Conservation (phyloP, 2,888 invertebrate genomes). For the Troilus luridus region DNA sequence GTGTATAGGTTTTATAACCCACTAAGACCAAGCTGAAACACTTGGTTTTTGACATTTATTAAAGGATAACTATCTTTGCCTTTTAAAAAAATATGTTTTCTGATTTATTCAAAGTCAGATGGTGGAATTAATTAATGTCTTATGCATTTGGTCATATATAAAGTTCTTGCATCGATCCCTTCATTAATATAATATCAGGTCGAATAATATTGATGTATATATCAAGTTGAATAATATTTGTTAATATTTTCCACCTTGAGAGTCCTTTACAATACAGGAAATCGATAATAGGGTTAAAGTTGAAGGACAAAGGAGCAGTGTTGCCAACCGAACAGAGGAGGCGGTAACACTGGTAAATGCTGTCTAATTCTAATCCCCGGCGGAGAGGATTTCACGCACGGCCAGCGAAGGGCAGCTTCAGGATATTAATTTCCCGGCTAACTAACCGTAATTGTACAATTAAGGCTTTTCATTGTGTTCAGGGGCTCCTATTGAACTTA, state of each 20-base stretch:
- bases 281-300: background rate
- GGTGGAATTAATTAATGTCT: too few relatives aligned
- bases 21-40: too few relatives aligned
- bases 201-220: too few relatives aligned
- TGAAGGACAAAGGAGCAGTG: background rate
- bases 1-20: too few relatives aligned
- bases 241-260: background rate
- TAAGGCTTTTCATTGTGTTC: slow-evolving; percentile 42
- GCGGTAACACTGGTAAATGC: slow-evolving; percentile 29
- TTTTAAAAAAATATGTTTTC: too few relatives aligned
- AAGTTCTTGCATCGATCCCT: too few relatives aligned
- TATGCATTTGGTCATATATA: too few relatives aligned
- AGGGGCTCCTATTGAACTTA: background rate
- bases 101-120: too few relatives aligned
- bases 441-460: slow-evolving; percentile 56
- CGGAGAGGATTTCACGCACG: slow-evolving; percentile 53
- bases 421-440: slow-evolving; percentile 55
- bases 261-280: background rate
- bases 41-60: too few relatives aligned
- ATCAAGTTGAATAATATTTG: background rate
- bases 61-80: too few relatives aligned
- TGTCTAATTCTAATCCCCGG: slow-evolving; percentile 54
- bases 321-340: slow-evolving; percentile 2
- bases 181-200: too few relatives aligned
- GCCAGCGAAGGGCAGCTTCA: slow-evolving; percentile 21